phyloP scores from a whole-genome alignment of 1,140 invertebrate genomes.

The Leptinotarsa undecemlineata region DNA sequence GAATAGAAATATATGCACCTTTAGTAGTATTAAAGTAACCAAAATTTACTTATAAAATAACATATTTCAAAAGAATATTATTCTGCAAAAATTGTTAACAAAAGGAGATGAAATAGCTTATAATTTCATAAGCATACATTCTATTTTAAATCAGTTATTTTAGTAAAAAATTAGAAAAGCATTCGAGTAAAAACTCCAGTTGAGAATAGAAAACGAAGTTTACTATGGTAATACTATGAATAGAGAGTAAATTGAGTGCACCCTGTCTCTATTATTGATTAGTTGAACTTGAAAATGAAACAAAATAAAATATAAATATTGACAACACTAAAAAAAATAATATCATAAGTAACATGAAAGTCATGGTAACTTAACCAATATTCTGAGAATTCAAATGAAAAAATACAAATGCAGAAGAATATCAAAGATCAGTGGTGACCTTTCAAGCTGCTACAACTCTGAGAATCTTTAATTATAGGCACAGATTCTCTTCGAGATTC shows the following conservation, averaged over 20 bases:
- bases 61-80: not conserved
- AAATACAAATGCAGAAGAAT: conserved; percentile 1
- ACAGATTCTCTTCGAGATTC: conserved; percentile 47
- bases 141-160: not conserved
- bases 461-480: conserved; percentile 52
- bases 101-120: not conserved
- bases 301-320: conserved; percentile 10
- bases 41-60: not conserved
- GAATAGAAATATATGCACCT: not conserved
- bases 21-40: no score
- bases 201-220: not conserved
- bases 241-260: no score
- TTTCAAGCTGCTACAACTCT: conserved; percentile 53
- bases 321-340: conserved; percentile 9
- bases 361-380: not conserved
- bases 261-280: no score
- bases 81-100: not conserved
- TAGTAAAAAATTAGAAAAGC: not conserved
- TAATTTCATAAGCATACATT: not conserved
- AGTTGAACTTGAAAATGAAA: not conserved
- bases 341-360: not conserved
- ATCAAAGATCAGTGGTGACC: conserved; percentile 45
- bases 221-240: no score
- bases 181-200: not conserved
- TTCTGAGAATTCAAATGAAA: not conserved